phyloP scores from a whole-genome alignment of 2,113 vertebrate genomes.

The Mesocricetus auratus region DNA sequence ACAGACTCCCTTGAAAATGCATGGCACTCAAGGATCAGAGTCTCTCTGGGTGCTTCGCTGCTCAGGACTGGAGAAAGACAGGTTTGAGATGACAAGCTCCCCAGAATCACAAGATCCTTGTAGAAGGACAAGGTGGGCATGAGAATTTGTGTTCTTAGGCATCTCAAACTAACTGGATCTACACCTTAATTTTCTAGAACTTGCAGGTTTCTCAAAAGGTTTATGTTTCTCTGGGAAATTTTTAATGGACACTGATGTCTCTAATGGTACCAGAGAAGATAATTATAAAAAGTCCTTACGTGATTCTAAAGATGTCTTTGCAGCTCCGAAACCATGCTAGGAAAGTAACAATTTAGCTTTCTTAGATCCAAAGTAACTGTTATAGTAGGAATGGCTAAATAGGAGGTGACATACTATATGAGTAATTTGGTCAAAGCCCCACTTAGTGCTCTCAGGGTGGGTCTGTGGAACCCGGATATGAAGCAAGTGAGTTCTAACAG shows the following conservation, averaged over 20 bases:
- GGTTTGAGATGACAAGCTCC: not conserved
- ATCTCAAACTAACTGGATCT: not conserved
- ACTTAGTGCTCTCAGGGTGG: not conserved
- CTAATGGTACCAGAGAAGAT: constrained; percentile 34
- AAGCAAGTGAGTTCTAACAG: not conserved
- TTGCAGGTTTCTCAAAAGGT: constrained; percentile 58
- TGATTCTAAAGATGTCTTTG: constrained; percentile 50
- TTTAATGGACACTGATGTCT: constrained; percentile 35
- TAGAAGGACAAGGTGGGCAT: not conserved
- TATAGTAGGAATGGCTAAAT: constrained; percentile 56
- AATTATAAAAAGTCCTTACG: constrained; percentile 23
- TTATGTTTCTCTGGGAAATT: constrained; percentile 54
- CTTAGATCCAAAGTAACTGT: constrained; percentile 57
- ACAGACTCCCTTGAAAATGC: not conserved
- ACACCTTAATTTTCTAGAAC: constrained; percentile 45
- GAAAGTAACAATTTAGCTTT: constrained; percentile 50
- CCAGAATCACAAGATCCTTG: not conserved
- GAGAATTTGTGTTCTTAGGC: not conserved
- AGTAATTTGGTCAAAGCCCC: not conserved
- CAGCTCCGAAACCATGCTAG: constrained; percentile 59
- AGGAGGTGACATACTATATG: constrained; percentile 62
- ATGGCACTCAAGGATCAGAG: not conserved
- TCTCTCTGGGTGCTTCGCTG: not conserved
- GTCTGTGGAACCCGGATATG: not conserved
- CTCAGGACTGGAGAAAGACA: not conserved